phyloP scores from a whole-genome alignment of 2,888 invertebrate species.

The Lochmaea capreae region DNA sequence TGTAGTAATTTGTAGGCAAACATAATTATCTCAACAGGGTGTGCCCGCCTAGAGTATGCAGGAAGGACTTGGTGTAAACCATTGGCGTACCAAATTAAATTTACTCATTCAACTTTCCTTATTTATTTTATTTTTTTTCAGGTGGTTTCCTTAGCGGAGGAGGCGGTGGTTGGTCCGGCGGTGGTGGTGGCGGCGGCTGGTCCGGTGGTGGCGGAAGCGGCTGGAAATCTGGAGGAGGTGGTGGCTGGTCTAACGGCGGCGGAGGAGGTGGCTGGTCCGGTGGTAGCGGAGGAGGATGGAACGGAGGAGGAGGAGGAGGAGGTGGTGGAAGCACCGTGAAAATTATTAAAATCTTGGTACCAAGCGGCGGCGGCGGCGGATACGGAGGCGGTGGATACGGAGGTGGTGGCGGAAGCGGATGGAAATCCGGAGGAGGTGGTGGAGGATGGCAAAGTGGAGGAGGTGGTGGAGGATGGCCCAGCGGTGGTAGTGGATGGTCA shows the following conservation, averaged over 20 bases:
- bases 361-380: constrained; percentile 49
- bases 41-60: too few relatives aligned
- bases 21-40: too few relatives aligned
- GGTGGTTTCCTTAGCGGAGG: constrained; percentile 51
- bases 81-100: too few relatives aligned
- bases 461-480: constrained; percentile 36
- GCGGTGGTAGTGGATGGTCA: constrained; percentile 37
- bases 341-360: constrained; percentile 55
- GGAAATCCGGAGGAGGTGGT: constrained; percentile 36
- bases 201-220: constrained; percentile 47
- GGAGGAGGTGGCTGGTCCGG: constrained; percentile 51
- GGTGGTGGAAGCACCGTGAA: constrained; percentile 48
- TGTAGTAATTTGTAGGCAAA: too few relatives aligned
- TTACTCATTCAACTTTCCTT: too few relatives aligned
- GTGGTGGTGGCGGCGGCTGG: constrained; percentile 53
- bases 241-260: constrained; percentile 46
- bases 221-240: constrained; percentile 45
- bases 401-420: constrained; percentile 46
- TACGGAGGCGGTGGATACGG: constrained; percentile 48
- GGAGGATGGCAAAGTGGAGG: constrained; percentile 35
- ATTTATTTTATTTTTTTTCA: constrained; percentile 38
- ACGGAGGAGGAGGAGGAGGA: constrained; percentile 47
- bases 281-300: constrained; percentile 48
- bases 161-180: constrained; percentile 39
- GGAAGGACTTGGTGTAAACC: too few relatives aligned